Percentiles rank a stretch among this genome's conserved stretches.
phyloP scores from a whole-genome alignment of 2,888 invertebrate species.

The Pollenia labialis region DNA sequence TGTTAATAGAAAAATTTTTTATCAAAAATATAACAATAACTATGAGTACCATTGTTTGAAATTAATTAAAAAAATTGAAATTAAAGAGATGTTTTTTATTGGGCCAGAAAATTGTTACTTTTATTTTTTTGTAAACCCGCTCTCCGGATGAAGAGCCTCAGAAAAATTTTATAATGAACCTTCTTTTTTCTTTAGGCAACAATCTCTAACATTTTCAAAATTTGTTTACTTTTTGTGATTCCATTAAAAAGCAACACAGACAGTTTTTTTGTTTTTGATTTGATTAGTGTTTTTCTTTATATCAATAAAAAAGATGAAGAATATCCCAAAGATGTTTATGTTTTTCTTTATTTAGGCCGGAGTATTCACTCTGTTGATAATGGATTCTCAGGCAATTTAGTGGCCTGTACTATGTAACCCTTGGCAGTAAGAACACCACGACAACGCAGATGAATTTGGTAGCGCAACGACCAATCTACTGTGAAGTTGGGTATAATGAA shows the following conservation, averaged over 20 bases:
- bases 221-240: neutral
- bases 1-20: neutral
- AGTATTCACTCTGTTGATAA: conserved; percentile 10
- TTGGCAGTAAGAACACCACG: conserved; percentile 95
- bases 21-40: conserved; percentile 30
- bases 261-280: conserved; percentile 25
- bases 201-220: neutral
- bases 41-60: neutral
- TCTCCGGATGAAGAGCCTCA: neutral
- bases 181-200: neutral
- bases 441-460: conserved; percentile 95
- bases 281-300: conserved; percentile 36
- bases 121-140: neutral
- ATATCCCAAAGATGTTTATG: neutral
- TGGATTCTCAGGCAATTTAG: conserved; percentile 71
- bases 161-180: neutral
- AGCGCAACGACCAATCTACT: conserved; percentile 92
- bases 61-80: neutral
- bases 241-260: conserved; percentile 33
- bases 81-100: neutral
- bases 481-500: conserved; percentile 85
- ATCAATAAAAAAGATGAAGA: neutral
- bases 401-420: conserved; percentile 89
- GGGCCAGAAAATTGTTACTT: neutral
- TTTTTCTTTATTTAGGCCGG: neutral